Base-by-base conservation (phyloP, 2,888 invertebrate species). In the Cataglyphis altisquamis region DNA sequence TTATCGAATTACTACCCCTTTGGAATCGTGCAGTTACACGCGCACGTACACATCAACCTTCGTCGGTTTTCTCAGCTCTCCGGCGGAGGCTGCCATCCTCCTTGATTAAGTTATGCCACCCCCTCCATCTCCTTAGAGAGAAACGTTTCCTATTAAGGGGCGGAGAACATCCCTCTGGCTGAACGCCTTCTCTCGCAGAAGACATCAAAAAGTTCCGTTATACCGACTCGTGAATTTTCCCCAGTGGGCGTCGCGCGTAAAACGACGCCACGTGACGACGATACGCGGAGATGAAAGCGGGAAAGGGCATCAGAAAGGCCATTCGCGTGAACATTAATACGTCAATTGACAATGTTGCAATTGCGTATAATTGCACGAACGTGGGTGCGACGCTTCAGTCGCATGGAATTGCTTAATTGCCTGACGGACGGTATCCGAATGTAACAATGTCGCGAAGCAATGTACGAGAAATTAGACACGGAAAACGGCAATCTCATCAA, bases 91-190 rank as follows among this genome's bases (percentile, higher is more conserved):
- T 91, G 90, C 92, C 89, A 92, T 92, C 89, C 91, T 92, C 89
- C 91, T 91, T 93, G 92, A 94, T 94, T 92, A 92, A 93, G 92
- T 93, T 94, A 93, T 90, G 89, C 89, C 92, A 89, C 89, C 88
- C 64, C 90, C 87, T 86, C 88, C 87, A 85, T 87, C 89, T 88
- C 89, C 91, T 90, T 88, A 82, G 88, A 89, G 91, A 88, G 92
- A 93, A 93, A 92, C 91, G 93, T 92, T 94, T 93, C 92, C 92
- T 92, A 92, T 93, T 91, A 92, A 92, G 92, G 91, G 90, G 89
- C 87, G 89, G 90, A 84, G 91, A 91, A 91, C 91, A 91, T 92
- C 90, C 91, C 89, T 88, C 88, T 87, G 90, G 92, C 84, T 88
- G 88, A 90, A 89, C 89, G 86, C 86, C 90, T 88, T 73, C 64